Evolutionary conservation across 2,797 vertebrate species (phyloP), one percentile per base, ranked within the genome.

Genomic region (Chelmon rostratus): DNA sequence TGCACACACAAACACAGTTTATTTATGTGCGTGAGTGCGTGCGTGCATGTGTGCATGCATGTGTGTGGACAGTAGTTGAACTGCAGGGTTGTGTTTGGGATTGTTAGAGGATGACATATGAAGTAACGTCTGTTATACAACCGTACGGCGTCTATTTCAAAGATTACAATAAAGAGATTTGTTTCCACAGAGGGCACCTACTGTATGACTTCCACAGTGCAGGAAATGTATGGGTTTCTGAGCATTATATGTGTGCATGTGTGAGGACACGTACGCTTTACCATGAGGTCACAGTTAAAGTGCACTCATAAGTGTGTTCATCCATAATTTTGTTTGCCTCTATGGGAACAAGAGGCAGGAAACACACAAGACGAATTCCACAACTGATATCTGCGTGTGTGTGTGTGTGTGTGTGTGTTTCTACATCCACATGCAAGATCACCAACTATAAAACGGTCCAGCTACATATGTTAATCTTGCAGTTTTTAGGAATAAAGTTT

Each of bases 331-430:
- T 83, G 73, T 77, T 81, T 67, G 69, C 79, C 68, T 70, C 78
- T 68, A 82, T 75, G 82, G 76, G 35, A 83, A 87, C 78, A 67
- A 49, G 71, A 73, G 33, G 31, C 75, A 71, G 79, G 76, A 89
- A 87, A 87, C 46, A 73, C 38, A 78, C 58, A 69, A 47, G 46
- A 73, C 58, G 18, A 82, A 79, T 35, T 75, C 52, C 62, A 71
- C 35, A 38, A 54, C 31, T 54, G 35, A 6, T 59, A 19, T 68
- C 0, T 54, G 1, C 9, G 23, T 67, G 53, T 58, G 33, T 62
- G 13, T 19, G 38, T 56, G n/a, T 38, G 35, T 62, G 52, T 49
- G 19, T 57, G 52, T 28, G 37, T 28, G n/a, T n/a, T n/a, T n/a
- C n/a, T n/a, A n/a, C n/a, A n/a, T n/a, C n/a, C n/a, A n/a, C n/a